Evolutionary conservation across 2,888 invertebrate species (phyloP).

Genomic region (Plebejus argus): DNA sequence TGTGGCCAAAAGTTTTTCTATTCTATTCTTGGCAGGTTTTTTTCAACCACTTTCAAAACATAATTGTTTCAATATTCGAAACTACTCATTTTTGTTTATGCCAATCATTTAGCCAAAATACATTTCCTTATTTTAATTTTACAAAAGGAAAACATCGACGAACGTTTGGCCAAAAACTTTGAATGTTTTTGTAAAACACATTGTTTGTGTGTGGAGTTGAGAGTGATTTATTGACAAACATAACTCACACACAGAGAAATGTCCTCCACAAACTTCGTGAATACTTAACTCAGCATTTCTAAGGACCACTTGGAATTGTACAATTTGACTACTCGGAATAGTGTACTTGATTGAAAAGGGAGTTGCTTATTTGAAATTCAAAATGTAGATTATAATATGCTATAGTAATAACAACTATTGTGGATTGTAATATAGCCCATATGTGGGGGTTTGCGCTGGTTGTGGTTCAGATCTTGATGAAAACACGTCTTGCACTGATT

Average conservation of each 20-base stretch:
- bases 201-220: constrained; percentile 2
- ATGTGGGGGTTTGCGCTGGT: too few species aligned
- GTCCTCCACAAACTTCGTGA: background rate
- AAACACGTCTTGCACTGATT: too few species aligned
- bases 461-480: too few species aligned
- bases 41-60: too few species aligned
- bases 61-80: too few species aligned
- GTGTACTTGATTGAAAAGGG: background rate
- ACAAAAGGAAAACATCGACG: background rate
- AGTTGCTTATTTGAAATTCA: background rate
- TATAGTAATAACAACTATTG: background rate
- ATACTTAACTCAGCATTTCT: background rate
- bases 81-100: too few species aligned
- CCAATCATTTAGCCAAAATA: background rate
- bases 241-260: background rate
- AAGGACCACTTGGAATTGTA: constrained; percentile 5
- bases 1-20: too few species aligned
- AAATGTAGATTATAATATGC: background rate
- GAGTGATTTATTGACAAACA: background rate
- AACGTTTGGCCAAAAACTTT: background rate
- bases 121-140: background rate
- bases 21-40: too few species aligned
- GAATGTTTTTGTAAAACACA: constrained; percentile 1
- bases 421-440: too few species aligned
- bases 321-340: background rate